These are phyloP conservation scores for Enhydra lutris DNA, from an alignment of 2,113 vertebrate species.

Conservation along the genomic window DNA sequence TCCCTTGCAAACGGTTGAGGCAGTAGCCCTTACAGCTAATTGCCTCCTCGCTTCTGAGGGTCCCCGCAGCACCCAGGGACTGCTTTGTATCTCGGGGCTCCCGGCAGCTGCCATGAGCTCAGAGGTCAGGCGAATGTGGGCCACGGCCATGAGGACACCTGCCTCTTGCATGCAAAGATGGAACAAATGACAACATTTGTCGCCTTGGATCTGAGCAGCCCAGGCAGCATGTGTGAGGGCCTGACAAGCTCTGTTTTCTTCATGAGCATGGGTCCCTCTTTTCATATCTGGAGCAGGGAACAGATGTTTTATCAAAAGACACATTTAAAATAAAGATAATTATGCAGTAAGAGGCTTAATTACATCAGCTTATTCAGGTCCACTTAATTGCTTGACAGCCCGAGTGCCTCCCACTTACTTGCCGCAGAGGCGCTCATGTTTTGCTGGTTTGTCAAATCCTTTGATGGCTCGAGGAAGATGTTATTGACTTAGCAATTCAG, in stretches of 20 bases:
- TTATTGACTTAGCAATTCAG: constrained; percentile 72
- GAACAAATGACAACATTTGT: constrained; percentile 83
- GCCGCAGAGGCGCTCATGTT: constrained; percentile 69
- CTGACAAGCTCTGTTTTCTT: constrained; percentile 76
- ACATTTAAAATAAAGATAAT: constrained; percentile 89
- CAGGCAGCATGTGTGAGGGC: constrained; percentile 70
- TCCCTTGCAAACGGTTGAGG: not conserved
- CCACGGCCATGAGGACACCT: constrained; percentile 76
- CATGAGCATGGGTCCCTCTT: constrained; percentile 76
- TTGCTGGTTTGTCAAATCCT: constrained; percentile 77
- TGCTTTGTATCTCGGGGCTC: constrained; percentile 62
- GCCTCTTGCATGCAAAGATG: constrained; percentile 76
- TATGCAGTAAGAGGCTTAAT: constrained; percentile 87
- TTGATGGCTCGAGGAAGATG: constrained; percentile 73
- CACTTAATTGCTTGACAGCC: constrained; percentile 86
- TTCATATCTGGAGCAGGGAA: constrained; percentile 86
- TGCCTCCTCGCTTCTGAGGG: constrained; percentile 18
- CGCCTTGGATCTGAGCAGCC: constrained; percentile 76
- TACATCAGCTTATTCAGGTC: constrained; percentile 87
- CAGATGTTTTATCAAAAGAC: constrained; percentile 90
- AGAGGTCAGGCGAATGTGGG: constrained; percentile 71
- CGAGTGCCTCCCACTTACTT: constrained; percentile 80
- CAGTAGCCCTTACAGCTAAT: not conserved
- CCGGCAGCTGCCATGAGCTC: constrained; percentile 75
- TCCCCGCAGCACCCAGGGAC: constrained; percentile 62